Evolutionary conservation across 2,113 vertebrate genomes (phyloP).

Genomic region (Struthio camelus): DNA sequence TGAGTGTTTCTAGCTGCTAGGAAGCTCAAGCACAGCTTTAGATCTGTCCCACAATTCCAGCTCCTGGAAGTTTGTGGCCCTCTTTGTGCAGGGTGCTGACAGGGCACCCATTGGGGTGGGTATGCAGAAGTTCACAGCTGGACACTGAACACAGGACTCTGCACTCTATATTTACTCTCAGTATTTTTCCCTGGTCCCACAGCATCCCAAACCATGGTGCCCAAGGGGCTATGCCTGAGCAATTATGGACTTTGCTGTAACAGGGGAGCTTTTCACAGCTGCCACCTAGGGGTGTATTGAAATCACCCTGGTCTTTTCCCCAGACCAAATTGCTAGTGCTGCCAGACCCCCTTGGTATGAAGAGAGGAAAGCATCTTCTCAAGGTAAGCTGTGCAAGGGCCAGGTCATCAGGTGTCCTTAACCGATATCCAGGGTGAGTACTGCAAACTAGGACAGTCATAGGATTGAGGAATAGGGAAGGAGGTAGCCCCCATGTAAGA

Average conservation of each 20-base stretch:
- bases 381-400: background rate
- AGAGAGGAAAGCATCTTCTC: background rate
- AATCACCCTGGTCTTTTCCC: fast-evolving
- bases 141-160: background rate
- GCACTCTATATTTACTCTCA: fast-evolving
- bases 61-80: no score
- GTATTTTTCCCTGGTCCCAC: background rate
- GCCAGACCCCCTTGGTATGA: background rate
- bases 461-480: background rate
- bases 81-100: background rate
- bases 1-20: background rate
- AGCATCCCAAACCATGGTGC: background rate
- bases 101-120: no score
- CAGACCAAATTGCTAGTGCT: background rate
- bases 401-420: background rate
- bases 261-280: background rate
- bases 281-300: background rate
- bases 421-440: fast-evolving
- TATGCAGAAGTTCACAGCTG: fast-evolving
- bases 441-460: background rate
- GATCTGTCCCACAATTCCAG: no score
- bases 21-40: background rate
- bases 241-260: background rate
- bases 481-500: fast-evolving
- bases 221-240: background rate